These are phyloP conservation scores for Coregonus sp. DNA, from an alignment of 2,797 vertebrate genomes.

Conservation along the genomic window DNA sequence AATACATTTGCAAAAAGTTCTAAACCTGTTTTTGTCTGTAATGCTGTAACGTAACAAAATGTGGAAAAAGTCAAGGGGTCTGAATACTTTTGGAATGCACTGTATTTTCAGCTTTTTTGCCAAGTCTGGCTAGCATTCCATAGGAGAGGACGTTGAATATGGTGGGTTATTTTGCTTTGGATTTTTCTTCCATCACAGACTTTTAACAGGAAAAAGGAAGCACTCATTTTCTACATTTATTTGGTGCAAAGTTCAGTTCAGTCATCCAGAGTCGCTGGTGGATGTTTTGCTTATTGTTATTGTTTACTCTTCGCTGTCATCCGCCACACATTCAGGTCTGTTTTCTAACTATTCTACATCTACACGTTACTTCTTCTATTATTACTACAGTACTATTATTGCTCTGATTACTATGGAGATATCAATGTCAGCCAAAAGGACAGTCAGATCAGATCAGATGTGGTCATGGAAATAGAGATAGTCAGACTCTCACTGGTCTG, in stretches of 20 bases:
- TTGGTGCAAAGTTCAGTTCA: constrained; percentile 8
- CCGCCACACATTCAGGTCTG: constrained; percentile 17
- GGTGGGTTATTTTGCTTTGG: constrained; percentile 15
- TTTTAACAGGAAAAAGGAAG: neutral
- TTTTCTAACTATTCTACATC: neutral
- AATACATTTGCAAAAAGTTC: too few species aligned
- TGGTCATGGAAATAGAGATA: neutral
- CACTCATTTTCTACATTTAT: neutral
- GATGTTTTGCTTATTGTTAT: neutral
- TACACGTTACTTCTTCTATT: neutral
- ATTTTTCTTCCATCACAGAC: constrained; percentile 14
- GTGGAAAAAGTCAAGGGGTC: too few species aligned
- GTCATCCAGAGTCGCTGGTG: constrained; percentile 15
- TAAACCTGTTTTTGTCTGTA: too few species aligned
- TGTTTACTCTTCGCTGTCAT: constrained; percentile 1
- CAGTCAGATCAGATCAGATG: constrained; percentile 1
- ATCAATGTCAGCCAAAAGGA: constrained; percentile 54
- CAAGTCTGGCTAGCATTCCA: constrained; percentile 22
- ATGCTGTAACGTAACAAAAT: too few species aligned
- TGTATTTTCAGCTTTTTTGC: constrained; percentile 7
- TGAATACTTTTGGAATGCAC: too few species aligned
- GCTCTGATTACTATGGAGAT: neutral
- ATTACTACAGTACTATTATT: constrained; percentile 7
- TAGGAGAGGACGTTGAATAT: constrained; percentile 18
- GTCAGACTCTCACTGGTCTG: neutral